Base-by-base conservation (phyloP, 92 coral and sea anemone species). In the Micromussa lordhowensis region DNA sequence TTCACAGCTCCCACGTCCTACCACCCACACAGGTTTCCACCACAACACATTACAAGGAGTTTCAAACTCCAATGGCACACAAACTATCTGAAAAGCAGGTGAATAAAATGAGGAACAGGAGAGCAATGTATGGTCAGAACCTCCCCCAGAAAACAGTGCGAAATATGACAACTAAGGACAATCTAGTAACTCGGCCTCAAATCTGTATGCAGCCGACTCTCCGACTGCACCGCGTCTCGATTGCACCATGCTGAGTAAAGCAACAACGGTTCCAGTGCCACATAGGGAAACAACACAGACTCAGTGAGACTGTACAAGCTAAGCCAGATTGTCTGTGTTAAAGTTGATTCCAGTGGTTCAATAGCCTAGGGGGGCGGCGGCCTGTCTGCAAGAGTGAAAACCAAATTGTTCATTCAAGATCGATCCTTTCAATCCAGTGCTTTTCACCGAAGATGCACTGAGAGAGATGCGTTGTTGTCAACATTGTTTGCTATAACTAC, bases 161-260 rank as follows among this genome's bases (percentile, higher is more conserved):
- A n/a, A 92, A 92, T 84, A 89, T 92, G 94, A 92, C 84, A 34
- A 92, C 92, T 30, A 92, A 92, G 84, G 92, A 92, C 85, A 89
- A 89, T 83, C 90, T 88, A 68, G 94, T 92, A 83, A 92, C 90
- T 80, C 92, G 85, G 88, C 95, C 95, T 30, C 89, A 54, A 70
- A 92, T 89, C 88, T 92, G 75, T 92, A 92, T 89, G 92, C 95
- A 79, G 88, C 85, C 3, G 88, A 87, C 79, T 78, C 88, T 88
- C 91, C 86, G 77, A 66, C 82, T 88, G 94, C 68, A 34, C 85
- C 82, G 91, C 89, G 92, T 36, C 91, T 70, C 36, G 91, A 90
- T 74, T 90, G 86, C 79, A 75, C 86, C 16, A 63, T 72, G 93
- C 89, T 90, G 78, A 80, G 93, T 90, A 90, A 90, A 90, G 90